phyloP scores from a whole-genome alignment of 2,888 invertebrate genomes.

The Sinelater perroti region DNA sequence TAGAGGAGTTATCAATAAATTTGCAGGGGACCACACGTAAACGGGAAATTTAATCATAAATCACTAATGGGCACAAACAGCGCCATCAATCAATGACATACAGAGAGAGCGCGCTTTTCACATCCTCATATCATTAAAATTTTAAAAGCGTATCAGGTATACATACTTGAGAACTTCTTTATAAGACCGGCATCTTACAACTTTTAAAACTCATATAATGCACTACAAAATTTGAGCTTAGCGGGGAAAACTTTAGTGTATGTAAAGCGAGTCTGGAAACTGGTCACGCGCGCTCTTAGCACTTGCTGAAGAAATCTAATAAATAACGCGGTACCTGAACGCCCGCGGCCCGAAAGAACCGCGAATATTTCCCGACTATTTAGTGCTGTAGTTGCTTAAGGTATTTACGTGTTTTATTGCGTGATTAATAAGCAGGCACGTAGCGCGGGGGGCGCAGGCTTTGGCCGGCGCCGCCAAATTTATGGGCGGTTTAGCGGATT shows the following conservation, averaged over 20 bases:
- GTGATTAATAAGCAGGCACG: too few relatives aligned
- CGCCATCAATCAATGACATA: conserved; percentile 20
- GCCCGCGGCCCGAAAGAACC: too few relatives aligned
- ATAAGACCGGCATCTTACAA: conserved; percentile 22
- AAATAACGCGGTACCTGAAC: conserved; percentile 14
- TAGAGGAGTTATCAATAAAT: too few relatives aligned
- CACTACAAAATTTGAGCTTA: conserved; percentile 32
- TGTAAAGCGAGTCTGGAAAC: conserved; percentile 23
- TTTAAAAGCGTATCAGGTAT: conserved; percentile 32
- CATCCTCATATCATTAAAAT: conserved; percentile 26
- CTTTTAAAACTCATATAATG: conserved; percentile 32
- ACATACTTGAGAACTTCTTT: conserved; percentile 24
- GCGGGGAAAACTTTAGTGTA: conserved; percentile 23
- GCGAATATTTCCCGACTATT: too few relatives aligned
- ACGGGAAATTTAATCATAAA: conserved; percentile 8
- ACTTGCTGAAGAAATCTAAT: conserved; percentile 19
- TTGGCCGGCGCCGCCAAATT: too few relatives aligned
- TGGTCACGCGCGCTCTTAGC: conserved; percentile 27
- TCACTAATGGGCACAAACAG: conserved; percentile 19
- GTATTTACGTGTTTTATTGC: too few relatives aligned
- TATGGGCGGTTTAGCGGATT: too few relatives aligned
- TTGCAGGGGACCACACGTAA: too few relatives aligned
- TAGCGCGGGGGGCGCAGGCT: too few relatives aligned
- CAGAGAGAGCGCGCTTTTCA: conserved; percentile 14
- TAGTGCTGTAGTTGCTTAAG: too few relatives aligned